Conservation (phyloP, 2,888 invertebrate species). For the Argynnis bischoffii region DNA sequence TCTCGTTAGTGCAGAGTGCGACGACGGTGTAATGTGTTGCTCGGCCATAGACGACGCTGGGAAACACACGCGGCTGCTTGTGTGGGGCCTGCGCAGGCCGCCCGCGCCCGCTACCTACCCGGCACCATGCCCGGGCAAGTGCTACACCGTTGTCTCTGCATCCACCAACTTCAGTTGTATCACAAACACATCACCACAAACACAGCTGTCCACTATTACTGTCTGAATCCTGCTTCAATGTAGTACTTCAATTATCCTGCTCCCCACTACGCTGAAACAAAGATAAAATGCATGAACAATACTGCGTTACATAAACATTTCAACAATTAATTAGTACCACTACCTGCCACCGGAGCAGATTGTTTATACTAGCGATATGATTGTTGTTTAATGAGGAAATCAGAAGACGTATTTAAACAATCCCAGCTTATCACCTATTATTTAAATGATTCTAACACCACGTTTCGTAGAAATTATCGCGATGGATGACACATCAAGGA, state of each 20-base stretch:
- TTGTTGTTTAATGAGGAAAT: neutral
- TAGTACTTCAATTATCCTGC: constrained; percentile 52
- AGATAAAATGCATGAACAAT: constrained; percentile 70
- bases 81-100: constrained; percentile 81
- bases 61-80: constrained; percentile 84
- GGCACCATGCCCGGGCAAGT: constrained; percentile 80
- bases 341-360: constrained; percentile 59
- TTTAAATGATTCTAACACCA: constrained; percentile 48
- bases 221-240: constrained; percentile 47
- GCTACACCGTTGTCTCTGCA: constrained; percentile 68
- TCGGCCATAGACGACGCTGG: constrained; percentile 95
- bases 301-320: constrained; percentile 80
- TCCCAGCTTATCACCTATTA: constrained; percentile 19
- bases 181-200: constrained; percentile 51
- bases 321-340: constrained; percentile 59
- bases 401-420: neutral
- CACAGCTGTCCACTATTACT: constrained; percentile 46
- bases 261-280: constrained; percentile 71
- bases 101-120: constrained; percentile 82
- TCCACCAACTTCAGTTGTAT: constrained; percentile 58
- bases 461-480: constrained; percentile 65
- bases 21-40: constrained; percentile 90
- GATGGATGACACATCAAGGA: constrained; percentile 80
- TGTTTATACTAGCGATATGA: constrained; percentile 27
- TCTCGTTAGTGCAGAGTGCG: constrained; percentile 88